Evolutionary conservation across 2,113 vertebrate genomes (phyloP), one percentile per base, ranked within the genome.

Genomic region (Pomatorhinus ruficollis): DNA sequence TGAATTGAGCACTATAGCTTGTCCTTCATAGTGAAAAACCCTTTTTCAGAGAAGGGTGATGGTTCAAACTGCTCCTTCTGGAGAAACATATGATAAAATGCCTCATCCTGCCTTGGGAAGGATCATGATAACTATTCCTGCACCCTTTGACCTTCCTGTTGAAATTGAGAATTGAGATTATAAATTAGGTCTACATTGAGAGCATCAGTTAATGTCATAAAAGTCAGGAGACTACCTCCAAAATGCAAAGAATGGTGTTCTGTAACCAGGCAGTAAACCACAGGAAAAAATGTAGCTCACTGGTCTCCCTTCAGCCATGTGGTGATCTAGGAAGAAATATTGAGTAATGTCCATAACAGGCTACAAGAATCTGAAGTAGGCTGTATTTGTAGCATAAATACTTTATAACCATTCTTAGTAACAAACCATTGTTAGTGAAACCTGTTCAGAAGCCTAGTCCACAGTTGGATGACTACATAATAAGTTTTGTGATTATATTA

Each of bases 61-160:
- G 28, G 28, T 78, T 27, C 44, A 82, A 91, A 75, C 60, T 82
- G 53, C 22, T 14, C 7, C 22, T 89, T 70, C 49, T 68, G 37
- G 52, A 87, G 24, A 64, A 86, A 18, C 31, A 66, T 9, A 7
- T 3, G 5, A 24, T 66, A 44, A 84, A 81, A 84, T 39, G 5
- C 11, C 30, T 83, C 47, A 65, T 45, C 27, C 19, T 7, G 2
- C 44, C 42, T 35, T 59, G 52, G 35, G 33, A 65, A 75, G 17
- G 30, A 66, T 39, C 0, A 0, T 35, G 49, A 52, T 68, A n/a
- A 56, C 37, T 68, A 15, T 77, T 74, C 28, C 28, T 60, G 56
- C 44, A 83, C 12, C 21, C 33, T 91, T 81, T 91, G 56, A 63
- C 33, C 35, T 89, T 23, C 27, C 20, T 68, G 14, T 47, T 74